Evolutionary conservation across 1,140 invertebrate genomes (phyloP).

Genomic region (Achatina immaculata): DNA sequence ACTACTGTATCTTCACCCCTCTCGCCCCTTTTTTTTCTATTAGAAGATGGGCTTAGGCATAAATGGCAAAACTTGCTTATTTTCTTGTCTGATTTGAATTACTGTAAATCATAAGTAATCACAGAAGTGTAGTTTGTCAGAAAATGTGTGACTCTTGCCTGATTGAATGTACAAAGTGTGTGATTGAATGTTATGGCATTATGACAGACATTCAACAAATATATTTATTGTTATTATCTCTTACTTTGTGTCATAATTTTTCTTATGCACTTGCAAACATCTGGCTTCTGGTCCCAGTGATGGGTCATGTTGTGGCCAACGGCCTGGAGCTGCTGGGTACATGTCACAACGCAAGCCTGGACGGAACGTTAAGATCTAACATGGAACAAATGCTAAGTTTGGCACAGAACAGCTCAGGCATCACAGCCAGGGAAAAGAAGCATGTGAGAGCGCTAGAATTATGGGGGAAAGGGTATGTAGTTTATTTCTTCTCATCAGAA

Average conservation of each 20-base stretch:
- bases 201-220: too few relatives aligned
- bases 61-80: too few relatives aligned
- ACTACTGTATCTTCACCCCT: too few relatives aligned
- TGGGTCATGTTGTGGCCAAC: slow-evolving; percentile 72
- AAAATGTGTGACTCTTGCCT: too few relatives aligned
- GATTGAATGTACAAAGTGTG: too few relatives aligned
- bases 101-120: too few relatives aligned
- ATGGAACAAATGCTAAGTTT: slow-evolving; percentile 65
- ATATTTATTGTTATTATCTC: background rate
- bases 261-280: too few relatives aligned
- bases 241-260: background rate
- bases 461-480: slow-evolving; percentile 71
- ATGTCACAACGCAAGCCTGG: slow-evolving; percentile 59
- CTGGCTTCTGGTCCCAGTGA: slow-evolving; percentile 63
- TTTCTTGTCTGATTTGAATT: too few relatives aligned
- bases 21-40: too few relatives aligned
- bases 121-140: too few relatives aligned
- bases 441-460: slow-evolving; percentile 73
- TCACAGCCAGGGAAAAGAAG: slow-evolving; percentile 68
- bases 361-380: slow-evolving; percentile 61
- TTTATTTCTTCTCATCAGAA: background rate
- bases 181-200: too few relatives aligned
- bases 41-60: too few relatives aligned
- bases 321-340: slow-evolving; percentile 73
- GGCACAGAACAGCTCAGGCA: slow-evolving; percentile 45